These are phyloP conservation scores for Pangasianodon hypophthalmus DNA, from an alignment of 2,113 vertebrate species.

Conservation along the genomic window DNA sequence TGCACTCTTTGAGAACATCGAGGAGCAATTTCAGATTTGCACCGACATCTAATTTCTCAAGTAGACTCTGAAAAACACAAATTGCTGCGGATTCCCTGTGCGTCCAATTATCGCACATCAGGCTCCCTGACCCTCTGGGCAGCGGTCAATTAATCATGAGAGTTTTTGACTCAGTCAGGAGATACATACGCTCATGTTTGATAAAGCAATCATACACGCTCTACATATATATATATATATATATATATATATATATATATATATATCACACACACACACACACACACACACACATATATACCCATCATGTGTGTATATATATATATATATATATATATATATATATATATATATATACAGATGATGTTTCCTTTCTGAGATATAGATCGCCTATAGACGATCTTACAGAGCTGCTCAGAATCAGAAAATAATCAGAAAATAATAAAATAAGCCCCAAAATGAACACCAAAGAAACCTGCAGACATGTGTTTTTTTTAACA, in stretches of 20 bases:
- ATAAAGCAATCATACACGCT: slow-evolving; percentile 78
- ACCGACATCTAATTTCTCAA: slow-evolving; percentile 83
- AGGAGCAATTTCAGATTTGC: slow-evolving; percentile 82
- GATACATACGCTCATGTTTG: slow-evolving; percentile 77
- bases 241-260: slow-evolving; percentile 17
- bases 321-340: no score
- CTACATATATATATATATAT: slow-evolving; percentile 32
- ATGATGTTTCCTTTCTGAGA: slow-evolving; percentile 76
- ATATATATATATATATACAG: no score
- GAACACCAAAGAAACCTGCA: neutral
- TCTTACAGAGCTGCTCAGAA: neutral
- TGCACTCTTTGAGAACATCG: slow-evolving; percentile 81
- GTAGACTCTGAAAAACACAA: slow-evolving; percentile 79
- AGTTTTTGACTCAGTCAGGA: slow-evolving; percentile 64
- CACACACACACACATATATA: no score
- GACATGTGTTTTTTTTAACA: neutral
- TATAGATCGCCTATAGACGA: neutral
- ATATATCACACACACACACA: no score
- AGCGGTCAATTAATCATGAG: slow-evolving; percentile 81
- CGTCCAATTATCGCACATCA: slow-evolving; percentile 83
- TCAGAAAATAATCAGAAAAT: neutral
- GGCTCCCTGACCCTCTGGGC: slow-evolving; percentile 78
- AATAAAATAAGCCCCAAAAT: neutral
- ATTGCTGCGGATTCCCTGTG: slow-evolving; percentile 80
- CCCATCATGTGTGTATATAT: slow-evolving; percentile 10